A percentile compares a stretch with the other conserved stretches of the same genome.
These are phyloP conservation scores for Holcopasites calliopsidis DNA, from an alignment of 1,140 invertebrate genomes.

Conservation along the genomic window DNA sequence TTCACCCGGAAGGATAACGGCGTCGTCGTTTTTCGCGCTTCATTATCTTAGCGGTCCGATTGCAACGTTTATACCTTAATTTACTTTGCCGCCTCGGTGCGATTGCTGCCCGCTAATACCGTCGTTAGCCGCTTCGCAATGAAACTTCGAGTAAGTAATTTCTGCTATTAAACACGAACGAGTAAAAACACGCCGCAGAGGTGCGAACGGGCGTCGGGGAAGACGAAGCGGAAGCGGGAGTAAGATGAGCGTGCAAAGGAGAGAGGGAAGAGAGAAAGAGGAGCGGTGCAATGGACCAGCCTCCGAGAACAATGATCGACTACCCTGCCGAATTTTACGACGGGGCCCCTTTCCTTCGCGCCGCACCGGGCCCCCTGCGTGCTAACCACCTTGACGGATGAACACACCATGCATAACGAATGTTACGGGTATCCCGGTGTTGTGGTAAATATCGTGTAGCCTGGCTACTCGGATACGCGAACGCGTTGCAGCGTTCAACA, in stretches of 20 bases:
- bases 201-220: neutral
- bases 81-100: too few relatives aligned
- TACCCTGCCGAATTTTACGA: conserved; percentile 52
- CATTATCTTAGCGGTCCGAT: conserved; percentile 4
- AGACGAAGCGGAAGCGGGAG: neutral
- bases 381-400: conserved; percentile 52
- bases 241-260: neutral
- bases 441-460: conserved; percentile 21
- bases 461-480: conserved; percentile 21
- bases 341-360: conserved; percentile 32
- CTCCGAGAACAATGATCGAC: conserved; percentile 47
- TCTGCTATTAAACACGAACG: conserved; percentile 5
- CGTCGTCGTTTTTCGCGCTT: neutral
- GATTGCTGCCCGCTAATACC: neutral
- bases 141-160: conserved; percentile 11
- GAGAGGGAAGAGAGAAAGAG: neutral
- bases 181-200: neutral
- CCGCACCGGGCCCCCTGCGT: conserved; percentile 31
- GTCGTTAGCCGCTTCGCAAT: conserved; percentile 3
- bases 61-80: neutral
- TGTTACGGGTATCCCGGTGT: conserved; percentile 45
- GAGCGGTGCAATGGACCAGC: conserved; percentile 33
- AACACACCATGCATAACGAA: conserved; percentile 49
- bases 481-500: neutral
- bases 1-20: neutral